A percentile compares a stretch with the other conserved stretches of the same genome.
These are phyloP conservation scores for Philereme vetulata DNA, from an alignment of 2,888 invertebrate genomes.

Conservation along the genomic window DNA sequence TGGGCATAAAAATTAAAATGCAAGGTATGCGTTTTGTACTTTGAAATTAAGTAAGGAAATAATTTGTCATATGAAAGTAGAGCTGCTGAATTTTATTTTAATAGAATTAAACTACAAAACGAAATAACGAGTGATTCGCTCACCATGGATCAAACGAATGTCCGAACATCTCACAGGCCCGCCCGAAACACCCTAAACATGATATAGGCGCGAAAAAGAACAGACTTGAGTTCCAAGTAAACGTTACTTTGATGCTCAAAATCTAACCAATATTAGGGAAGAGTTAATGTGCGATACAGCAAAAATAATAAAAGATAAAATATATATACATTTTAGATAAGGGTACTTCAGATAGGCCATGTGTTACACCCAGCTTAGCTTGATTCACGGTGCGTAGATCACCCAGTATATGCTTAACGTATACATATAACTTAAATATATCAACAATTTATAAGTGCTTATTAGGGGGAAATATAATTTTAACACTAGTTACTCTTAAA, in stretches of 20 bases:
- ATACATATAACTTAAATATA: constrained; percentile 58
- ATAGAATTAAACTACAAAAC: constrained; percentile 68
- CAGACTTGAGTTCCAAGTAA: no score
- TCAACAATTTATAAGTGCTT: constrained; percentile 65
- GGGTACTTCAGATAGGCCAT: not conserved
- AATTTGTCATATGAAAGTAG: constrained; percentile 56
- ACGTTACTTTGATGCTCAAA: no score
- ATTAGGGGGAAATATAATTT: constrained; percentile 49
- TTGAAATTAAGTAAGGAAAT: constrained; percentile 73
- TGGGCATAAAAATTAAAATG: constrained; percentile 51
- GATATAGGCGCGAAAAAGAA: no score
- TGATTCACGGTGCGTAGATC: constrained; percentile 15
- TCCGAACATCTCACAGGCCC: not conserved
- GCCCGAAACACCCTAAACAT: not conserved
- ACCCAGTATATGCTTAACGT: constrained; percentile 46
- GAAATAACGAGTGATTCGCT: constrained; percentile 37
- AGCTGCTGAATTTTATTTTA: constrained; percentile 72
- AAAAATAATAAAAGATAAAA: no score
- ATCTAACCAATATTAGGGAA: no score
- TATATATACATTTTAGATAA: no score
- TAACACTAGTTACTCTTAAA: constrained; percentile 24
- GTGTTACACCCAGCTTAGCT: not conserved
- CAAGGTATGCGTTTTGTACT: constrained; percentile 77
- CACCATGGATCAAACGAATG: constrained; percentile 9
- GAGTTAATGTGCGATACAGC: no score